Evolutionary conservation across 1,140 invertebrate genomes (phyloP).

Genomic region (Drosophila parabipectinata): DNA sequence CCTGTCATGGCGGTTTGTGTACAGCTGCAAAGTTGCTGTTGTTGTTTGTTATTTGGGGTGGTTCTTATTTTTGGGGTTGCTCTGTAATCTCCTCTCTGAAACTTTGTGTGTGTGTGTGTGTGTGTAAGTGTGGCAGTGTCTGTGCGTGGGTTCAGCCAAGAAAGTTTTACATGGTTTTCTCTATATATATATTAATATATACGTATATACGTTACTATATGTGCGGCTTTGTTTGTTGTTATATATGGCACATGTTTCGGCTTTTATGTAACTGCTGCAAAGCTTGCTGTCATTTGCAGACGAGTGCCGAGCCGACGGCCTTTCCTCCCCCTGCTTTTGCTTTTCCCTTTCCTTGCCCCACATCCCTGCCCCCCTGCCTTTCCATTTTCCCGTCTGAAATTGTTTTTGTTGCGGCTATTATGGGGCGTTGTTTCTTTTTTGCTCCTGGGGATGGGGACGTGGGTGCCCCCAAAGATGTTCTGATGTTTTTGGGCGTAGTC

Average conservation of each 20-base stretch:
- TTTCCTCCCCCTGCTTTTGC: conserved; percentile 24
- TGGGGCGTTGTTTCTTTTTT: conserved; percentile 71
- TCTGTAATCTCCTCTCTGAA: conserved; percentile 67
- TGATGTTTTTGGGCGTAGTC: conserved; percentile 55
- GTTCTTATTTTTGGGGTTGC: conserved; percentile 72
- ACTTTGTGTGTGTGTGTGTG: not conserved
- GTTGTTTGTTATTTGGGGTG: conserved; percentile 57
- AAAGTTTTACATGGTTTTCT: conserved; percentile 48
- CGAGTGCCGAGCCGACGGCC: conserved; percentile 63
- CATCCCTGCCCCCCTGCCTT: not conserved
- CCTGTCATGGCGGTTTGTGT: conserved; percentile 65
- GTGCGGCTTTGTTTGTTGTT: conserved; percentile 34
- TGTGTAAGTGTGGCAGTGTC: conserved; percentile 8
- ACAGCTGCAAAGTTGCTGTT: conserved; percentile 41
- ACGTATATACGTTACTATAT: conserved; percentile 15
- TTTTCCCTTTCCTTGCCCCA: not conserved
- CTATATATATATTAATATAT: conserved; percentile 37
- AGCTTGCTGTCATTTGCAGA: conserved; percentile 80
- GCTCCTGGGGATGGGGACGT: not conserved
- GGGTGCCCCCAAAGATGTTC: conserved; percentile 14
- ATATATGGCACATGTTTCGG: conserved; percentile 70
- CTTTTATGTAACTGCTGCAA: conserved; percentile 75
- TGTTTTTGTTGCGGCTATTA: conserved; percentile 56
- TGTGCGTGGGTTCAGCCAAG: conserved; percentile 75
- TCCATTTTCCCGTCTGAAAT: conserved; percentile 29